Conservation (phyloP, 2,797 vertebrate genomes). For the Ficedula albicollis region DNA sequence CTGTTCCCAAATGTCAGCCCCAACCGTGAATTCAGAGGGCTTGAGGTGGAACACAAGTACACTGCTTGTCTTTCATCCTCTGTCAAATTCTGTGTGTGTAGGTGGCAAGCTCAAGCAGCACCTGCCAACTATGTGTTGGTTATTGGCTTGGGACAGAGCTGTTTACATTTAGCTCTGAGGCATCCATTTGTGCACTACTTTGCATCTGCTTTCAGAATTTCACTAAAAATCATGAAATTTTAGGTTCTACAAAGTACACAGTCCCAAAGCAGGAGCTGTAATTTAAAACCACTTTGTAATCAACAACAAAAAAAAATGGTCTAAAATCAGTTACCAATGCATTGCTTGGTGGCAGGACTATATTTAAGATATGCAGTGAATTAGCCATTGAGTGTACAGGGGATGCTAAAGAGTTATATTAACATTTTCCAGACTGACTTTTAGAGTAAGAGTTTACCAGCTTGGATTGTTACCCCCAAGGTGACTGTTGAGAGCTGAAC, state of each 20-base stretch:
- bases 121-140: background rate
- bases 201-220: background rate
- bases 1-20: slow-evolving; percentile 35
- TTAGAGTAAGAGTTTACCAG: background rate
- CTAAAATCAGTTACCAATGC: background rate
- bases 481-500: background rate
- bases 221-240: background rate
- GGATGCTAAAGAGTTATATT: background rate
- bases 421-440: background rate
- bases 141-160: slow-evolving; percentile 11
- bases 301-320: background rate
- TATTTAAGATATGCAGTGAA: background rate
- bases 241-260: background rate
- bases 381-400: background rate
- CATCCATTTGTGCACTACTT: background rate
- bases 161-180: background rate
- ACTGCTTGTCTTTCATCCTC: background rate
- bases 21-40: background rate
- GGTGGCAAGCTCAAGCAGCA: slow-evolving; percentile 23
- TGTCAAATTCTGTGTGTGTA: slow-evolving; percentile 7
- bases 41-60: slow-evolving; percentile 23
- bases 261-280: background rate
- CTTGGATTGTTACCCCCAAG: background rate
- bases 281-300: background rate
- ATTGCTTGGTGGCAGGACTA: background rate